These are phyloP conservation scores for Lucifuga dentata DNA, from an alignment of 2,113 vertebrate genomes.

Conservation along the genomic window DNA sequence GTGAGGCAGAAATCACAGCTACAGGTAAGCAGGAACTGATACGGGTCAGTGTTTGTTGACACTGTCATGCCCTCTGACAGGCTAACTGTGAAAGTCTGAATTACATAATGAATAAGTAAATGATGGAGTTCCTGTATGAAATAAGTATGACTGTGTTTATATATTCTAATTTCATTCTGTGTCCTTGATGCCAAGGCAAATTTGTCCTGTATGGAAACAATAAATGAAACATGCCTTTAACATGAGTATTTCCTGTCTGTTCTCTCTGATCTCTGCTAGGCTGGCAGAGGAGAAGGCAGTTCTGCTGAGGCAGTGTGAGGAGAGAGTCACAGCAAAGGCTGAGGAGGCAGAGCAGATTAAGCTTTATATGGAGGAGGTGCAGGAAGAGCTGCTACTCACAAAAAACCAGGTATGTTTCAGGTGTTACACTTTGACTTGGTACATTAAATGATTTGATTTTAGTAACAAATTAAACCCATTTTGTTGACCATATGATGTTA, in stretches of 20 bases:
- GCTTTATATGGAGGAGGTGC: constrained; percentile 55
- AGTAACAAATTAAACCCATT: too few species aligned
- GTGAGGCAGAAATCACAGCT: too few species aligned
- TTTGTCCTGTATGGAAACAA: neutral
- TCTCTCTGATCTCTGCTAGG: constrained; percentile 35
- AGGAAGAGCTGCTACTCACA: constrained; percentile 68
- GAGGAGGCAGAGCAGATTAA: constrained; percentile 66
- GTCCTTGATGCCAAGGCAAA: neutral
- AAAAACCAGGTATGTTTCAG: constrained; percentile 65
- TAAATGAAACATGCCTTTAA: neutral
- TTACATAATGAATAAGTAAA: too few species aligned
- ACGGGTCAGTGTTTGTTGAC: too few species aligned
- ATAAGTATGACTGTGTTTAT: too few species aligned
- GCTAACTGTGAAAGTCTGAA: too few species aligned
- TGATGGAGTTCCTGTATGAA: too few species aligned
- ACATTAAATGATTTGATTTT: too few species aligned
- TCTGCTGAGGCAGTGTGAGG: constrained; percentile 69
- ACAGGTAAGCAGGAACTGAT: too few species aligned
- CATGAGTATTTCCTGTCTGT: neutral
- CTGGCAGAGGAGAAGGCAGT: constrained; percentile 62
- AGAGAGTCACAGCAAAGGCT: constrained; percentile 61
- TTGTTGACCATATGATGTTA: too few species aligned
- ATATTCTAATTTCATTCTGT: too few species aligned
- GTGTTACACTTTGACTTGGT: neutral
- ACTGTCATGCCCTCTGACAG: too few species aligned